phyloP scores from a whole-genome alignment of 1,140 invertebrate species.

The Hirudo medicinalis region DNA sequence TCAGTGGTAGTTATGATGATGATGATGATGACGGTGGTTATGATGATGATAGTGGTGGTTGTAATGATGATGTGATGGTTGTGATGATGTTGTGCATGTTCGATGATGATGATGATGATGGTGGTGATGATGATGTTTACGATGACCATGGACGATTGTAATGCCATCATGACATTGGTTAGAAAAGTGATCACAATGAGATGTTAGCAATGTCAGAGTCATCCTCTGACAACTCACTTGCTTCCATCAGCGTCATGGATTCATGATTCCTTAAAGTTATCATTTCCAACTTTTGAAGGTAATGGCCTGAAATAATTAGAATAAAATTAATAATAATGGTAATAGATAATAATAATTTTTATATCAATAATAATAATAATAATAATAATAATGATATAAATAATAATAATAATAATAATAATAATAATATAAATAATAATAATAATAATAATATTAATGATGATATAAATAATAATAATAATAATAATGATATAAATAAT shows the following conservation, averaged over 20 bases:
- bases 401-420: not conserved
- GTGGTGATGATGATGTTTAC: not conserved
- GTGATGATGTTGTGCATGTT: not conserved
- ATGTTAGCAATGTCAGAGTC: not conserved
- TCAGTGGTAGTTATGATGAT: no score
- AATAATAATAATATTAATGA: no score
- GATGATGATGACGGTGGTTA: no score
- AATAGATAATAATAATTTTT: not conserved
- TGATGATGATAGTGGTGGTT: no score
- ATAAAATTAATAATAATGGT: no score
- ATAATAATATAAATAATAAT: no score
- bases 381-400: not conserved
- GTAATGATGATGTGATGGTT: not conserved
- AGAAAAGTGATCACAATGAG: not conserved
- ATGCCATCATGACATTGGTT: not conserved
- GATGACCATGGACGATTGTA: not conserved
- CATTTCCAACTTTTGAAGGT: not conserved
- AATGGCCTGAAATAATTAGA: not conserved
- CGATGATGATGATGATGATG: not conserved
- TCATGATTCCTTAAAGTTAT: not conserved
- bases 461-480: no score
- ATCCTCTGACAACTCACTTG: not conserved
- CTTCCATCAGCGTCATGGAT: not conserved
- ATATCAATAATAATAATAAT: constrained; percentile 2
- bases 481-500: no score